A percentile compares a stretch with the other conserved stretches of the same genome.
Evolutionary conservation across 2,113 vertebrate genomes (phyloP).

Genomic region (Triplophysa tibetana): DNA sequence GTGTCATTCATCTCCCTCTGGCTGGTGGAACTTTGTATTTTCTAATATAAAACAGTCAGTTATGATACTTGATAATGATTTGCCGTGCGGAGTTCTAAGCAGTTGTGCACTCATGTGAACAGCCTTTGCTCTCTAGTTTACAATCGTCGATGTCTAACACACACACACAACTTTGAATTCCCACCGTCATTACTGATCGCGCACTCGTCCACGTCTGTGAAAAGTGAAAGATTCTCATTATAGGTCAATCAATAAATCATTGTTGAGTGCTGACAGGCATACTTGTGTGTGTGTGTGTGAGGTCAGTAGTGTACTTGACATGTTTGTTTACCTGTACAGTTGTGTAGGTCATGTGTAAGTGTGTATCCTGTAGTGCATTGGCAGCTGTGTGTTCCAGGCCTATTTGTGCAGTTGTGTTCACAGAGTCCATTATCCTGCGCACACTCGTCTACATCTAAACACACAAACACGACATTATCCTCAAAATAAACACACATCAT

Average conservation of each 20-base stretch:
- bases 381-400: slow-evolving; percentile 69
- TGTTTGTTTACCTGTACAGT: slow-evolving; percentile 70
- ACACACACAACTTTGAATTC: background rate
- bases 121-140: slow-evolving; percentile 75
- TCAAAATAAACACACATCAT: background rate
- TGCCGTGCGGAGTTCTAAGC: no score
- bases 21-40: no score
- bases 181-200: slow-evolving; percentile 42
- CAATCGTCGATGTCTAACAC: slow-evolving; percentile 77
- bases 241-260: no score
- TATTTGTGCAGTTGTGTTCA: slow-evolving; percentile 73
- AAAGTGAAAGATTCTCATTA: no score
- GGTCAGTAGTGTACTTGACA: background rate
- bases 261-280: background rate
- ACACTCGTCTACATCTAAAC: slow-evolving; percentile 76
- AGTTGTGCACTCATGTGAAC: slow-evolving; percentile 76
- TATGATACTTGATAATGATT: no score
- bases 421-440: slow-evolving; percentile 66
- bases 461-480: background rate
- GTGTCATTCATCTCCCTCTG: no score
- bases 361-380: slow-evolving; percentile 67
- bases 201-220: slow-evolving; percentile 76
- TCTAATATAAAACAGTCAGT: no score
- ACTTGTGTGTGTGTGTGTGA: background rate
- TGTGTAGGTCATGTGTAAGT: slow-evolving; percentile 63